Conservation (phyloP, 2,113 vertebrate species). For the Albula goreensis region DNA sequence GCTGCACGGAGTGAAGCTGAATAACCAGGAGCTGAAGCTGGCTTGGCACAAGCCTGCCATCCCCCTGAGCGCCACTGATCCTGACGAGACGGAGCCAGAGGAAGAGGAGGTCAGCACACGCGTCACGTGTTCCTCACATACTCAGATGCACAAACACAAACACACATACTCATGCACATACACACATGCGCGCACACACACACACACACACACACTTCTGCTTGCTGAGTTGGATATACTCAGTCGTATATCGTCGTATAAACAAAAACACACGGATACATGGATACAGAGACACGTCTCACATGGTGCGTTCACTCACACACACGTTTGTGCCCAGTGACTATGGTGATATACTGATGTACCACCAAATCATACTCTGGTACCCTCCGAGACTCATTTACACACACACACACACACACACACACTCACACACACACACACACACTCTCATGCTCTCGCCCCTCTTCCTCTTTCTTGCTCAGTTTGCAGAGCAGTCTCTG, state of each 20-base stretch:
- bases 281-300: no score
- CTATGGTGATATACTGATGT: no score
- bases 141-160: background rate
- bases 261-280: no score
- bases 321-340: no score
- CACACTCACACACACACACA: background rate
- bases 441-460: background rate
- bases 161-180: background rate
- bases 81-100: slow-evolving; percentile 85
- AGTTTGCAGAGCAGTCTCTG: slow-evolving; percentile 92
- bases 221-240: no score
- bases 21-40: slow-evolving; percentile 85
- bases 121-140: background rate
- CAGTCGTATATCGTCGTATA: no score
- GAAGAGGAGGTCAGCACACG: slow-evolving; percentile 87
- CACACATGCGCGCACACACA: background rate
- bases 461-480: background rate
- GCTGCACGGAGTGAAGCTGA: slow-evolving; percentile 84
- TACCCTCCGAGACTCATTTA: background rate
- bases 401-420: background rate
- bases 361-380: background rate
- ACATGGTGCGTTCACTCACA: no score
- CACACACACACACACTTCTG: background rate
- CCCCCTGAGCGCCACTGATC: slow-evolving; percentile 72
- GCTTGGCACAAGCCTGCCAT: slow-evolving; percentile 88